Evolutionary conservation across 2,797 vertebrate species (phyloP), one percentile per base, ranked within the genome.

Genomic region (Paedocypris micromegethes): DNA sequence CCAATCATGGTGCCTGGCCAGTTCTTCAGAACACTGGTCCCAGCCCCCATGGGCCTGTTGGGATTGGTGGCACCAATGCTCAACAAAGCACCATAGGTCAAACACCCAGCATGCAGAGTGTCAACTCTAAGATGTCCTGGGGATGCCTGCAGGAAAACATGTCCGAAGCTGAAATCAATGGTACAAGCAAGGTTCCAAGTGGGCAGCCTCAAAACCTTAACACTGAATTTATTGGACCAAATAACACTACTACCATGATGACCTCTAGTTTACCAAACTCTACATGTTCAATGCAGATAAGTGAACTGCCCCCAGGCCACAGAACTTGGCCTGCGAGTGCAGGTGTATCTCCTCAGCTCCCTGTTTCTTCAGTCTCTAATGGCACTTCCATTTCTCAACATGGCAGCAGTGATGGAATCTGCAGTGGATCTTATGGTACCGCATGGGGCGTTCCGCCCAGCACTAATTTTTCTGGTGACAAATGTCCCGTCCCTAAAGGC

Each of bases 181-280:
- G 94, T 94, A 95, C 93, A 90, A 91, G 89, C 90, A 95, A 95
- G 86, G 90, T 92, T 90, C 90, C 91, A 84, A 91, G 92, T 88
- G 91, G 93, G 86, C 93, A 93, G 88, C 89, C 92, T 91, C 90
- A 92, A 85, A 94, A 92, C 90, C 92, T 93, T 87, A 93, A 95
- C 95, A 92, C 94, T 93, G 96, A 98, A 91, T 88, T 91, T 87
- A 94, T 93, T 86, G 97, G 95, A 98, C 96, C 97, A 98, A 98
- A 95, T 94, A 94, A 98, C 95, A 98, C 96, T 88, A 91, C 88
- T 95, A 96, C 97, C 90, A 92, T 91, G 89, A 90, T 94, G 92
- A 97, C 93, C 94, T 99, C 96, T 94, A 94, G 91, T 93, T 94
- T 94, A 95, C 93, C 95, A 94, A 97, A 97, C 94, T 93, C 94